Evolutionary conservation across 2,113 vertebrate species (phyloP), one percentile per base, ranked within the genome.

Genomic region (Pseudopodoces humilis): DNA sequence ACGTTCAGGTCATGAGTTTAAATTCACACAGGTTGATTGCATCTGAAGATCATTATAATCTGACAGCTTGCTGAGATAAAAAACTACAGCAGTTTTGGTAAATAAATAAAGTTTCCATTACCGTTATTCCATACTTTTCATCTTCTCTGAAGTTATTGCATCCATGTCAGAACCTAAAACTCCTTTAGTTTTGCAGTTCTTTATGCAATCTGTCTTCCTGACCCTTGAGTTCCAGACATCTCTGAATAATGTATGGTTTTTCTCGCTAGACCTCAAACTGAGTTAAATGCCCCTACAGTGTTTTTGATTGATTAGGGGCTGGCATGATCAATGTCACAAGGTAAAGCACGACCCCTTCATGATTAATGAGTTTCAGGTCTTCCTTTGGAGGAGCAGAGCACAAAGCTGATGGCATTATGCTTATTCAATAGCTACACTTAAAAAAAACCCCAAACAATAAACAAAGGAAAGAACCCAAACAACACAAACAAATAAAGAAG

Each of bases 211-310:
- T 84, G 12, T 88, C 86, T 90, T 90, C 30, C 8, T 35, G 46
- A 75, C 35, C 25, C 74, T 79, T 4, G 11, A 60, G 27, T 83
- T 94, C 18, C 53, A 94, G 81, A 30, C 47, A 43, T 50, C 78
- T 91, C 78, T 85, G 82, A 78, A 82, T 93, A 92, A 93, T 68
- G 52, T 79, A 87, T 71, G 39, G 14, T 46, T 92, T 87, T 87
- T 35, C n/a, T 78, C 43, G 23, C 70, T 47, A 78, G 58, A 85
- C 44, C 70, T 85, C 65, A 75, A 68, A 65, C 78, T n/a, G 56
- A 78, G 47, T 94, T 95, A 90, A 79, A 90, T 60, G 24, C 18
- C 23, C 17, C 62, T 50, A 31, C 58, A 60, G 65, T 64, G 30
- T 9, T 83, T 94, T 79, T 68, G 83, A 46, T 75, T 3, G 18